These are phyloP conservation scores for Entelurus aequoreus DNA, from an alignment of 2,113 vertebrate species.

Conservation along the genomic window DNA sequence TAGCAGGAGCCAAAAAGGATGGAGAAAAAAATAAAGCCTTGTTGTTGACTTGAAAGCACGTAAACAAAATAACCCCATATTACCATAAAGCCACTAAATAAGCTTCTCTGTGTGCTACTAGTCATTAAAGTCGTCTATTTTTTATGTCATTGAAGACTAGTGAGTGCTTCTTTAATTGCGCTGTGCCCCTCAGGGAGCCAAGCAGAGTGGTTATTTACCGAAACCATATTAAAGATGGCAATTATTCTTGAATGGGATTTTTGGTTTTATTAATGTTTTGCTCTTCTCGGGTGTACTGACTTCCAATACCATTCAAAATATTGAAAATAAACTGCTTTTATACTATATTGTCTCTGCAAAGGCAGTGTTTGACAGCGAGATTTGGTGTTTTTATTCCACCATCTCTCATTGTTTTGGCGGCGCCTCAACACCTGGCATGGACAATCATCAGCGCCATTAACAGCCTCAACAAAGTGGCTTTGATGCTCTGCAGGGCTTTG, in stretches of 20 bases:
- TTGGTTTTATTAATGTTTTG: slow-evolving; percentile 26
- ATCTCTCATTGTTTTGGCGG: slow-evolving; percentile 20
- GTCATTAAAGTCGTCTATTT: slow-evolving; percentile 27
- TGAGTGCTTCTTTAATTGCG: slow-evolving; percentile 49
- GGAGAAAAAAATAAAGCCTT: slow-evolving; percentile 9
- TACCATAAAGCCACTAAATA: slow-evolving; percentile 21
- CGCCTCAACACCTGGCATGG: slow-evolving; percentile 31
- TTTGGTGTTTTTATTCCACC: neutral
- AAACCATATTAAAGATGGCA: slow-evolving; percentile 46
- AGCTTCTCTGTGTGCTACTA: slow-evolving; percentile 16
- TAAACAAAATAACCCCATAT: slow-evolving; percentile 32
- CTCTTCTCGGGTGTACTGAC: slow-evolving; percentile 9
- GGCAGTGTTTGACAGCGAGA: too few species aligned
- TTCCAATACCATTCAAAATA: neutral
- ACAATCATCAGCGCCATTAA: slow-evolving; percentile 54
- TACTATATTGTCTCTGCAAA: neutral
- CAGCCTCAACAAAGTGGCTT: slow-evolving; percentile 55
- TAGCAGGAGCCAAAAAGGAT: slow-evolving; percentile 2
- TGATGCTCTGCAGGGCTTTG: slow-evolving; percentile 49
- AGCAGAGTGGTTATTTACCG: slow-evolving; percentile 34
- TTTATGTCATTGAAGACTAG: slow-evolving; percentile 48
- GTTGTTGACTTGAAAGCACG: slow-evolving; percentile 33
- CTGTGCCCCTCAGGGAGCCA: slow-evolving; percentile 6
- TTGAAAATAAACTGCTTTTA: neutral
- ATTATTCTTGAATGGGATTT: slow-evolving; percentile 33